Evolutionary conservation across 1,140 invertebrate genomes (phyloP).

Genomic region (Bombus confusus): DNA sequence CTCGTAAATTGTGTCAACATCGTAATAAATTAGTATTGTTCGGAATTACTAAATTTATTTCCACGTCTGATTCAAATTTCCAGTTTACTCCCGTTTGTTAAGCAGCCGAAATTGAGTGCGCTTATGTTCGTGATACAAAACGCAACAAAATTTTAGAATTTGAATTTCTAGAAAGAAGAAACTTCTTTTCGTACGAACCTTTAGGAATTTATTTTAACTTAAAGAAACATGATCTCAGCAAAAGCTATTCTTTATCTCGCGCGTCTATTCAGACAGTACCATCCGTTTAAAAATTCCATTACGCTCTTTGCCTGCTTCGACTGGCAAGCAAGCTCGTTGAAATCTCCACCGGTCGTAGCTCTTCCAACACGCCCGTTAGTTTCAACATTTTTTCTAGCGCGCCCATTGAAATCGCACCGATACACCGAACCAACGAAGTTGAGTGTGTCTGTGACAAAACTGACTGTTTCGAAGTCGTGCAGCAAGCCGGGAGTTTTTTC

Average conservation of each 20-base stretch:
- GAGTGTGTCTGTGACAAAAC: neutral
- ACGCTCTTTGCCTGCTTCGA: neutral
- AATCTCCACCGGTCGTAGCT: neutral
- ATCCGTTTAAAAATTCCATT: neutral
- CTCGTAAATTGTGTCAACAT: too few species aligned
- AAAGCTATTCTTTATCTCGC: too few species aligned
- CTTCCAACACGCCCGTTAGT: neutral
- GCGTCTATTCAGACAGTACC: neutral
- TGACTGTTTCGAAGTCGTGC: neutral
- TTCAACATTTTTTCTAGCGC: neutral
- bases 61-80: too few species aligned
- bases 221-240: too few species aligned
- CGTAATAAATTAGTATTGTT: too few species aligned
- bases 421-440: neutral
- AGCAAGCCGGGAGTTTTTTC: neutral
- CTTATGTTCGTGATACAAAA: too few species aligned
- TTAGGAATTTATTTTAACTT: neutral
- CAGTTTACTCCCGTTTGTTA: too few species aligned
- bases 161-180: too few species aligned
- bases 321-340: neutral
- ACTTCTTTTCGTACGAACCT: too few species aligned
- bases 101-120: too few species aligned
- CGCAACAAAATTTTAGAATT: too few species aligned
- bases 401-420: neutral
- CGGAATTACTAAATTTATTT: too few species aligned